A percentile compares a stretch with the other conserved stretches of the same genome.
Evolutionary conservation across 2,797 vertebrate species (phyloP).

Genomic region (Sebastes steindachneri): DNA sequence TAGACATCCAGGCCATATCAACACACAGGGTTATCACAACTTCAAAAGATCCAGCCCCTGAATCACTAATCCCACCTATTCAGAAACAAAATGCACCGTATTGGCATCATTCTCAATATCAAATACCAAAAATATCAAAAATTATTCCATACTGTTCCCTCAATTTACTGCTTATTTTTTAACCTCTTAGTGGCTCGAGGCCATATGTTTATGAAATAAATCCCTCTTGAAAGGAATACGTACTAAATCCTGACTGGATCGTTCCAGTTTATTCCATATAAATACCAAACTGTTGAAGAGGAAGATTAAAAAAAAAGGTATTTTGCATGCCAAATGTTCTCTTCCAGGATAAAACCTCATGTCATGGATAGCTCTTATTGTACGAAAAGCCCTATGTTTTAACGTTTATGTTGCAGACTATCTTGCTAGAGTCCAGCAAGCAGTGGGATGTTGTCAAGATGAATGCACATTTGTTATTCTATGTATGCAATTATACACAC

Average conservation of each 20-base stretch:
- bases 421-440: not conserved
- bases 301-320: not conserved
- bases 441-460: not conserved
- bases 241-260: slow-evolving; percentile 22
- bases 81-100: not conserved
- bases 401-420: not conserved
- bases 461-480: not conserved
- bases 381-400: not conserved
- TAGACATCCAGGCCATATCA: not conserved
- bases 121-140: not conserved
- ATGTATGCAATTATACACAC: not conserved
- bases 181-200: slow-evolving; percentile 1
- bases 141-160: not conserved
- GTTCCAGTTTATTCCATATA: slow-evolving; percentile 12
- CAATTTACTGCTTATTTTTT: not conserved
- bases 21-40: not conserved
- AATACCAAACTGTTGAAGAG: slow-evolving; percentile 4
- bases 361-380: not conserved
- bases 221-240: slow-evolving; percentile 9
- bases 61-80: slow-evolving; percentile 1
- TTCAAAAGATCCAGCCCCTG: not conserved
- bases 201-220: slow-evolving; percentile 33
- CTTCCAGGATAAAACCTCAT: slow-evolving; percentile 12
- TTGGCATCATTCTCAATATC: not conserved
- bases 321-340: slow-evolving; percentile 15